These are phyloP conservation scores for Xestia xanthographa DNA, from an alignment of 2,888 invertebrate genomes.

Conservation along the genomic window DNA sequence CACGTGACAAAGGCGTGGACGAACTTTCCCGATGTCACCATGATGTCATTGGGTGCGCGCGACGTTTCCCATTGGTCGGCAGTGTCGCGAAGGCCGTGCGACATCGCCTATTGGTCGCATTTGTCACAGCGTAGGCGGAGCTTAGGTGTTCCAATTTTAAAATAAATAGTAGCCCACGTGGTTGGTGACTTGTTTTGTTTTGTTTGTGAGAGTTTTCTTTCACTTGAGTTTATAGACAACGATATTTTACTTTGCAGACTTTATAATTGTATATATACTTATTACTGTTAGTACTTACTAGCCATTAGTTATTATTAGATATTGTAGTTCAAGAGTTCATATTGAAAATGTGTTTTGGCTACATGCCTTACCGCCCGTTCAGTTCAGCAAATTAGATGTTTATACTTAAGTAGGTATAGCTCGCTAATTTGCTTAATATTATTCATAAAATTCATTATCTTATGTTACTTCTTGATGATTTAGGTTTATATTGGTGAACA, in stretches of 20 bases:
- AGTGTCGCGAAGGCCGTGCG: constrained; percentile 86
- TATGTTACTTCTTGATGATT: too few relatives aligned
- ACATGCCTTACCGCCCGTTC: neutral
- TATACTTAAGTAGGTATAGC: too few relatives aligned
- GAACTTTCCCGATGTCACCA: constrained; percentile 83
- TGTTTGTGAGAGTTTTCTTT: constrained; percentile 1
- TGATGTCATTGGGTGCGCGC: constrained; percentile 86
- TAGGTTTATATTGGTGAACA: too few relatives aligned
- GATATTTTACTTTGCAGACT: neutral
- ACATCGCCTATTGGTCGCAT: constrained; percentile 85
- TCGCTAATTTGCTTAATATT: too few relatives aligned
- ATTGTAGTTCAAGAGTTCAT: neutral
- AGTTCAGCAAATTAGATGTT: neutral
- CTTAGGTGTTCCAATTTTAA: constrained; percentile 78
- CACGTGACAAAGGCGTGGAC: constrained; percentile 85
- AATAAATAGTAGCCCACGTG: constrained; percentile 66
- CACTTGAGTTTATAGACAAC: neutral
- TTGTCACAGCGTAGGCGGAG: constrained; percentile 85
- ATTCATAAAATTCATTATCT: too few relatives aligned
- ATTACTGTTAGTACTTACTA: neutral
- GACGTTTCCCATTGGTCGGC: constrained; percentile 82
- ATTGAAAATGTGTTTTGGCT: neutral
- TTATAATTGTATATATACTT: neutral
- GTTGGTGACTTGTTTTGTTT: constrained; percentile 44
- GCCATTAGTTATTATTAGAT: neutral